Evolutionary conservation across 1,140 invertebrate genomes (phyloP).

Genomic region (Hylaeus anthracinus): DNA sequence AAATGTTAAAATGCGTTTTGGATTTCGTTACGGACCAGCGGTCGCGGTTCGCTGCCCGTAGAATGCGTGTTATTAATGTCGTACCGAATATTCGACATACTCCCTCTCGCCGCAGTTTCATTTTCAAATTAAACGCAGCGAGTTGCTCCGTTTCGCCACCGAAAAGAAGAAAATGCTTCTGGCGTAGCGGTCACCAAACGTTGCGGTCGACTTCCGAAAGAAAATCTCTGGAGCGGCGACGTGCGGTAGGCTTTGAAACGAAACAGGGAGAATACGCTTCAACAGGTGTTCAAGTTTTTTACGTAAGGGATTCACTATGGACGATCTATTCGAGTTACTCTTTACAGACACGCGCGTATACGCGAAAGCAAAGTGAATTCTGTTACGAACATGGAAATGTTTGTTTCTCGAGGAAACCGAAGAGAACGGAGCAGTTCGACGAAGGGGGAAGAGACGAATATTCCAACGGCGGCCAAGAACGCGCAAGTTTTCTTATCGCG

Average conservation of each 20-base stretch:
- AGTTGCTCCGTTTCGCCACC: background rate
- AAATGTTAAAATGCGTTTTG: conserved; percentile 49
- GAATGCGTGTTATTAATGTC: conserved; percentile 33
- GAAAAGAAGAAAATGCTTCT: background rate
- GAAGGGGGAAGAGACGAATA: conserved; percentile 16
- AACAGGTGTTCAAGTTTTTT: no score
- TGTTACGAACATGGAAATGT: no score
- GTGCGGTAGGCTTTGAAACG: no score
- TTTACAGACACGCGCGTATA: no score
- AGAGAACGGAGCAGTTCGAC: background rate
- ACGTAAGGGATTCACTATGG: no score
- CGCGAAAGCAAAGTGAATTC: no score
- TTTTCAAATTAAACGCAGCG: conserved; percentile 7
- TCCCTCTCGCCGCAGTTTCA: background rate
- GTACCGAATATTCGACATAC: conserved; percentile 14
- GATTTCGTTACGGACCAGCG: conserved; percentile 22
- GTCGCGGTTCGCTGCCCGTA: background rate
- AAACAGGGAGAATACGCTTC: no score
- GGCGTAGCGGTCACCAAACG: no score
- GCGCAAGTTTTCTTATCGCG: conserved; percentile 48
- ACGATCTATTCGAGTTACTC: no score
- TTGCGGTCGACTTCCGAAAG: no score
- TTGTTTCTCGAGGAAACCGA: background rate
- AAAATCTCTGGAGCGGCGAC: no score
- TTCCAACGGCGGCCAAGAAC: conserved; percentile 36